Evolutionary conservation across 2,113 vertebrate genomes (phyloP), one percentile per base, ranked within the genome.

Genomic region (Canis aureus): DNA sequence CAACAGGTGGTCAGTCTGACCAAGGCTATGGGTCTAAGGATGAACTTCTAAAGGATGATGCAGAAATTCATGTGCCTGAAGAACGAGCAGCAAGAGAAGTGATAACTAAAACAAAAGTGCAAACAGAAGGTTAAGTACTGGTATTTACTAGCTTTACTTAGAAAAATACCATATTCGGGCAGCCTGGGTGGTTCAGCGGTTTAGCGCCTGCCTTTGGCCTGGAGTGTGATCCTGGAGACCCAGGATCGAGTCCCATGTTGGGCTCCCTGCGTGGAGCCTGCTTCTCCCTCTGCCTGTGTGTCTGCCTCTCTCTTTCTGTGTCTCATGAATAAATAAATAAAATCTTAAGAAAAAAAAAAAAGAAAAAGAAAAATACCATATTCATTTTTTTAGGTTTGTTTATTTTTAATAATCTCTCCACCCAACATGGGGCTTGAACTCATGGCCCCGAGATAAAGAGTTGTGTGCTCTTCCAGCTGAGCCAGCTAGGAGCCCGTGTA

Each of bases 1-100:
- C 32, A 96, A 95, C 95, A 99, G 99, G 99, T 20, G 98, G 98
- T 93, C 99, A 99, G 97, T 99, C 99, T 90, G 99, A 99, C 98
- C 99, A 99, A 95, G 99, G 99, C 95, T 99, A 99, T 5, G 99
- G 99, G 86, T 99, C 99, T 11, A 99, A 99, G 97, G 99, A 99
- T 97, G 99, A 99, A 97, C 98, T 99, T 32, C 84, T 99, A 98
- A 99, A 99, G 98, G 99, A 99, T 43, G 98, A 98, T 87, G 66
- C 95, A 43, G 98, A 99, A 81, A 96, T 95, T 66, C 99, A 98
- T 27, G 16, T 98, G 78, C 62, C 92, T 55, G 97, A 98, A 93
- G 89, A 96, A 73, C 96, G 82, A 73, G 20, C 6, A 83, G 84
- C 96, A 83, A 95, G 94, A 96, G 98, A 97, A 67, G 32, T 80